Evolutionary conservation across 1,140 invertebrate species (phyloP), one percentile per base, ranked within the genome.

Genomic region (Caligus rogercresseyi): DNA sequence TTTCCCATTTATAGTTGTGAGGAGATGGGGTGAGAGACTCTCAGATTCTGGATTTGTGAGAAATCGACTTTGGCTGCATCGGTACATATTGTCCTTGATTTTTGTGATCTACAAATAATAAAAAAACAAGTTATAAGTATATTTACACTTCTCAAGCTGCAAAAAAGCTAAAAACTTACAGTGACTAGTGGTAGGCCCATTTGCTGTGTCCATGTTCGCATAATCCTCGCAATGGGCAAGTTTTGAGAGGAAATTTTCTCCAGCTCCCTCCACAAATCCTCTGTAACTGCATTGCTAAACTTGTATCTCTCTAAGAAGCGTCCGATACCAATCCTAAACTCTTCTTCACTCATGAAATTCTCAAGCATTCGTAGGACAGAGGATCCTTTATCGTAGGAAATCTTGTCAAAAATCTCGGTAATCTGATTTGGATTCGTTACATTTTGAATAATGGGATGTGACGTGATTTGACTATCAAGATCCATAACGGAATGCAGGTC

Each of bases 381-480:
- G 0, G 86, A 83, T 26, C 91, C 91, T 84, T 97, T 96, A 59
- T 81, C 82, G 70, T 96, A 96, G 0, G 89, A 89, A 67, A 96
- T 95, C 0, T 77, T 73, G 74, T 96, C 91, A 72, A 96, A 96
- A 61, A 93, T 84, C 64, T 87, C 84, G 0, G 85, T 89, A 51
- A 95, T 94, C 75, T 96, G 81, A 70, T 89, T 83, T 0, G 90
- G 87, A 69, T 86, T 85, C 43, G 76, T 76, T 18, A 93, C 88
- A 2, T 77, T 78, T 71, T 88, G 83, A 14, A 90, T 81, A 67
- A 93, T 90, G 0, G 89, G 85, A 76, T 92, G 89, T 4, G 88
- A 89, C 65, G 83, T 87, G 0, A 86, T 70, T 59, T 86, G 83
- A 1, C 85, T 78, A 71, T 98, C 94, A 13, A 82, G 74, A 2